Conservation (phyloP, 2,113 vertebrate species). For the Hydrolagus affinis region DNA sequence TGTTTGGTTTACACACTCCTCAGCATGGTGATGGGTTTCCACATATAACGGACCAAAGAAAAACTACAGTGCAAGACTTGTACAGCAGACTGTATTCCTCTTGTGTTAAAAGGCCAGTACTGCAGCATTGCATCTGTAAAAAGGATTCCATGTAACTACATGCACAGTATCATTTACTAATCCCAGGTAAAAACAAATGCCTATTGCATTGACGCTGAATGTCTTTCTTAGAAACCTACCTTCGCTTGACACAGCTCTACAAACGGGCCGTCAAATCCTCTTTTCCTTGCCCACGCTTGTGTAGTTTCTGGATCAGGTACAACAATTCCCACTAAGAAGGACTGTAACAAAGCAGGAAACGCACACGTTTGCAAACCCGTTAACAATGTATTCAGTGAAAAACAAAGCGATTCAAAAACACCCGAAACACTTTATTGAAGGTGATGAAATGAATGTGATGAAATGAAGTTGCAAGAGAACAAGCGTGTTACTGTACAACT, state of each 20-base stretch:
- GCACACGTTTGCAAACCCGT: background rate
- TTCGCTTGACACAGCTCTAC: conserved; percentile 75
- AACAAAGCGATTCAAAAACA: background rate
- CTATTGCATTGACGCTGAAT: background rate
- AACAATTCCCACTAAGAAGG: conserved; percentile 87
- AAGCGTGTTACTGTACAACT: too few relatives aligned
- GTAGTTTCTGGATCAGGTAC: conserved; percentile 85
- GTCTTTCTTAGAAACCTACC: conserved; percentile 49
- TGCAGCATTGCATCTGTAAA: background rate
- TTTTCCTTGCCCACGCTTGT: conserved; percentile 86
- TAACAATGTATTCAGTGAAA: background rate
- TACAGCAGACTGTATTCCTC: too few relatives aligned
- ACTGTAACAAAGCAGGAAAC: conserved; percentile 52
- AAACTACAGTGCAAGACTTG: too few relatives aligned
- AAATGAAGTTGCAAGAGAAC: too few relatives aligned
- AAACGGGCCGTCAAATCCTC: conserved; percentile 72
- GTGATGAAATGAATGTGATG: too few relatives aligned
- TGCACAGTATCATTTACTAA: background rate
- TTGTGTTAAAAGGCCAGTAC: background rate
- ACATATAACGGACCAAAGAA: too few relatives aligned
- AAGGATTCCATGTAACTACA: background rate
- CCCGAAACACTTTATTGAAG: background rate
- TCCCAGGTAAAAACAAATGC: background rate
- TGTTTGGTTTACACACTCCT: too few relatives aligned
- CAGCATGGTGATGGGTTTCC: too few relatives aligned